Evolutionary conservation across 2,888 invertebrate genomes (phyloP).

Genomic region (Melinaea menophilus): DNA sequence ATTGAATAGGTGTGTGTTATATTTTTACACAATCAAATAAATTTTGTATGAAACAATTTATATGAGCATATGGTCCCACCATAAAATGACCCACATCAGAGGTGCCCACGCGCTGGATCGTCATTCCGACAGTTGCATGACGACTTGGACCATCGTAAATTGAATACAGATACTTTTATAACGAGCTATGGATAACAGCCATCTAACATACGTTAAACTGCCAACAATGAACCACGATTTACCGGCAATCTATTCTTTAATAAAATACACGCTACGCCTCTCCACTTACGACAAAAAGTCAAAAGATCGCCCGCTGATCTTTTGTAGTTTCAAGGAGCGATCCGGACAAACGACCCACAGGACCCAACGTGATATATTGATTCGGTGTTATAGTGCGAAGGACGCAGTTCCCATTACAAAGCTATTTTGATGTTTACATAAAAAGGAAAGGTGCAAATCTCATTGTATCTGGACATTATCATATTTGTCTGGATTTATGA

Average conservation of each 20-base stretch:
- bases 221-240: constrained; percentile 72
- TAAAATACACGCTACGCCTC: constrained; percentile 70
- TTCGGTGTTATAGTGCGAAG: constrained; percentile 60
- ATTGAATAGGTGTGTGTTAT: constrained; percentile 23
- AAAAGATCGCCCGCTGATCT: constrained; percentile 70
- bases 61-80: constrained; percentile 36
- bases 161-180: constrained; percentile 63
- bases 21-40: constrained; percentile 33
- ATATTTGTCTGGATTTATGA: constrained; percentile 5
- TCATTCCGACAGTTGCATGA: constrained; percentile 65
- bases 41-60: constrained; percentile 41
- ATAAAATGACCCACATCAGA: constrained; percentile 63
- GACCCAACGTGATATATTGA: constrained; percentile 68
- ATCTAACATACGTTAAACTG: constrained; percentile 68
- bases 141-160: constrained; percentile 63
- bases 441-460: constrained; percentile 51
- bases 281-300: constrained; percentile 74
- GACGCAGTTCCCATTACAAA: constrained; percentile 68
- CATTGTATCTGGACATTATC: constrained; percentile 38
- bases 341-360: constrained; percentile 71
- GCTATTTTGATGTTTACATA: constrained; percentile 71
- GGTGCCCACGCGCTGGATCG: constrained; percentile 56
- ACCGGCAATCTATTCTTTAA: constrained; percentile 76
- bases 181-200: constrained; percentile 53
- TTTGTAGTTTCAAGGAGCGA: constrained; percentile 68